Conservation (phyloP, 30 jellyfish, hydroid and myxozoan species). For the Mastigias papua region DNA sequence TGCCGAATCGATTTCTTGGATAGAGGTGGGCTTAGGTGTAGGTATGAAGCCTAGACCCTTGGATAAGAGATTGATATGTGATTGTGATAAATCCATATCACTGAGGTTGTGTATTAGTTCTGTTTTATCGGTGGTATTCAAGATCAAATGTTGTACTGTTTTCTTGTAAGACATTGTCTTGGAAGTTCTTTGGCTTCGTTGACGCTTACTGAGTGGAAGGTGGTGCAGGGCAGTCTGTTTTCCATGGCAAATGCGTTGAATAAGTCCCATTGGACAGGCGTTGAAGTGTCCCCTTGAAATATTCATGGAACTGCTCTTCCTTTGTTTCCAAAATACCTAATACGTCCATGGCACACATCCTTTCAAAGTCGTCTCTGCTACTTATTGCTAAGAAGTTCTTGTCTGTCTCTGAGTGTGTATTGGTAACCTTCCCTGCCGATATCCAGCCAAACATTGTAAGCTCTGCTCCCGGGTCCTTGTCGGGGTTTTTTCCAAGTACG, state of each 20-base stretch:
- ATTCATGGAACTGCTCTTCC: constrained; percentile 46
- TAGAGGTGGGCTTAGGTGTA: too few relatives aligned
- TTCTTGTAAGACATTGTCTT: too few relatives aligned
- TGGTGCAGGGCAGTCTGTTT: constrained; percentile 29
- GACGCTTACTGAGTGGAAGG: too few relatives aligned
- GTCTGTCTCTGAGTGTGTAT: constrained; percentile 17
- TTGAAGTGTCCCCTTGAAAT: constrained; percentile 52
- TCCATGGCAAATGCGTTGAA: constrained; percentile 59
- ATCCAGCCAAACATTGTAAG: constrained; percentile 78
- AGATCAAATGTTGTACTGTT: too few relatives aligned
- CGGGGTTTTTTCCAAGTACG: constrained; percentile 71
- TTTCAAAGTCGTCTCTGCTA: constrained; percentile 35
- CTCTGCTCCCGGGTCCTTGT: constrained; percentile 76
- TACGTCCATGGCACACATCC: constrained; percentile 35
- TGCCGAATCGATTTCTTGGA: too few relatives aligned
- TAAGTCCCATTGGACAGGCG: constrained; percentile 69
- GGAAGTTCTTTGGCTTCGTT: too few relatives aligned
- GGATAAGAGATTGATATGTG: too few relatives aligned
- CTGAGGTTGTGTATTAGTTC: too few relatives aligned
- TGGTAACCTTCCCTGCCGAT: constrained; percentile 50
- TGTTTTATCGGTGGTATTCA: too few relatives aligned
- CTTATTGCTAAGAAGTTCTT: constrained; percentile 11
- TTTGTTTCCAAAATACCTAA: constrained; percentile 32
- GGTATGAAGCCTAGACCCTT: too few relatives aligned
- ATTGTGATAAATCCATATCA: too few relatives aligned